Conservation (phyloP, 1,140 invertebrate species). For the Pissodes strobi region DNA sequence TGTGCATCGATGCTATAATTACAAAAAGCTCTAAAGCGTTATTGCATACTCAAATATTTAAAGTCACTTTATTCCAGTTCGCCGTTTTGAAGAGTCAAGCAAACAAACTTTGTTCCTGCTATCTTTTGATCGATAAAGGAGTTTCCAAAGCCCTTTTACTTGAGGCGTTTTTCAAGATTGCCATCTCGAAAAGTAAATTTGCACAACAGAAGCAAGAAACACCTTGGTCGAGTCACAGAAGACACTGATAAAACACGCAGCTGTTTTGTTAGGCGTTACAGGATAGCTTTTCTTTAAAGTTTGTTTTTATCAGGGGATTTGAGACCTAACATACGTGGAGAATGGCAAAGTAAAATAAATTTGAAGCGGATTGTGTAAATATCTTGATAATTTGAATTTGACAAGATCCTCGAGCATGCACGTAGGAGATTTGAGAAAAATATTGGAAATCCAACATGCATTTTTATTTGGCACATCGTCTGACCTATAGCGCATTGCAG, state of each 20-base stretch:
- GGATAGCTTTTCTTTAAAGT: neutral
- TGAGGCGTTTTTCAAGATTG: conserved; percentile 33
- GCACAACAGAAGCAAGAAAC: conserved; percentile 34
- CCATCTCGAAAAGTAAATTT: conserved; percentile 38
- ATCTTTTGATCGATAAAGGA: conserved; percentile 38
- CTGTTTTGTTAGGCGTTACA: conserved; percentile 21
- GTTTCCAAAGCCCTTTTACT: conserved; percentile 23
- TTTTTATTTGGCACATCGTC: too few relatives aligned
- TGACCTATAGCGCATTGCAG: too few relatives aligned
- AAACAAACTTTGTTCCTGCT: conserved; percentile 38
- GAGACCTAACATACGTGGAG: too few relatives aligned
- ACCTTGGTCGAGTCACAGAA: conserved; percentile 22
- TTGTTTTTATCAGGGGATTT: neutral
- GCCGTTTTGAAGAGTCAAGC: conserved; percentile 30
- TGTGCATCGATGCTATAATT: conserved; percentile 7
- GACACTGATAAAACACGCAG: conserved; percentile 27
- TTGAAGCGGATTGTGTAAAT: too few relatives aligned
- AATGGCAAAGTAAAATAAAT: too few relatives aligned
- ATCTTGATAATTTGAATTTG: too few relatives aligned
- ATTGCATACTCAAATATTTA: conserved; percentile 38
- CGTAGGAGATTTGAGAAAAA: too few relatives aligned
- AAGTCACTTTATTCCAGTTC: conserved; percentile 37
- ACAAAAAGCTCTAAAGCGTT: conserved; percentile 12
- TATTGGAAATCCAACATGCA: too few relatives aligned
- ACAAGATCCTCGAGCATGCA: too few relatives aligned